A percentile compares a stretch with the other conserved stretches of the same genome.
phyloP scores from a whole-genome alignment of 2,797 vertebrate species.

The Sardinella longiceps region DNA sequence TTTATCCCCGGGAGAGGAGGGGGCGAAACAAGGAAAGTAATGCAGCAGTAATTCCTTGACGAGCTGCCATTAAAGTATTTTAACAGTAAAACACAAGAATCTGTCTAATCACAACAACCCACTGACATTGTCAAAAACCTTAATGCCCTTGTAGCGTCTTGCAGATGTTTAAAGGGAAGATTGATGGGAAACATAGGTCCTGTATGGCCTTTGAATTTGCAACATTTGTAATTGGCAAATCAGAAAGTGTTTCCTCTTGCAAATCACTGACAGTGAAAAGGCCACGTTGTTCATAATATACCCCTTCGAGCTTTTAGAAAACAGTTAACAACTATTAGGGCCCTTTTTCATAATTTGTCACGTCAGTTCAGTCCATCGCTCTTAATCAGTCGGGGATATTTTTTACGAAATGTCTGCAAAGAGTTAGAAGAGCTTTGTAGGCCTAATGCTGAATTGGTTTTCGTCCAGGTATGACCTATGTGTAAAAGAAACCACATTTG shows the following conservation, averaged over 20 bases:
- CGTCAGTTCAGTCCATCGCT: background rate
- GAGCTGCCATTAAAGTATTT: background rate
- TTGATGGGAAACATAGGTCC: constrained; percentile 34
- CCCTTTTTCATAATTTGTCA: constrained; percentile 45
- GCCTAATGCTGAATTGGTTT: constrained; percentile 51
- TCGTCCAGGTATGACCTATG: constrained; percentile 51
- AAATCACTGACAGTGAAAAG: constrained; percentile 40
- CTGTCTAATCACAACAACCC: constrained; percentile 4
- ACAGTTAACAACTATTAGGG: constrained; percentile 28
- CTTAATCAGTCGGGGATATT: constrained; percentile 18
- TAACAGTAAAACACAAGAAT: background rate
- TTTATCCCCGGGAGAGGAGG: background rate
- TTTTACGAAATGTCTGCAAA: constrained; percentile 47
- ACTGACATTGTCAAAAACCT: background rate
- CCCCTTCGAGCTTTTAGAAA: constrained; percentile 24
- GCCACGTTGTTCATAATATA: constrained; percentile 8
- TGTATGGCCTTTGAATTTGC: constrained; percentile 32
- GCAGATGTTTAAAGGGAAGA: constrained; percentile 20
- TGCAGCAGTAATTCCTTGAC: background rate
- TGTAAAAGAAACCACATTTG: constrained; percentile 47
- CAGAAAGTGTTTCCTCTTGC: constrained; percentile 32
- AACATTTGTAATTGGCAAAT: constrained; percentile 41
- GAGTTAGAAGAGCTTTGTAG: constrained; percentile 43
- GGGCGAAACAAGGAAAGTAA: background rate
- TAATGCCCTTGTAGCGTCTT: background rate